These are phyloP conservation scores for honey bee (Apis mellifera) DNA, from an alignment of 1,140 invertebrate genomes.

Conservation along the genomic window DNA sequence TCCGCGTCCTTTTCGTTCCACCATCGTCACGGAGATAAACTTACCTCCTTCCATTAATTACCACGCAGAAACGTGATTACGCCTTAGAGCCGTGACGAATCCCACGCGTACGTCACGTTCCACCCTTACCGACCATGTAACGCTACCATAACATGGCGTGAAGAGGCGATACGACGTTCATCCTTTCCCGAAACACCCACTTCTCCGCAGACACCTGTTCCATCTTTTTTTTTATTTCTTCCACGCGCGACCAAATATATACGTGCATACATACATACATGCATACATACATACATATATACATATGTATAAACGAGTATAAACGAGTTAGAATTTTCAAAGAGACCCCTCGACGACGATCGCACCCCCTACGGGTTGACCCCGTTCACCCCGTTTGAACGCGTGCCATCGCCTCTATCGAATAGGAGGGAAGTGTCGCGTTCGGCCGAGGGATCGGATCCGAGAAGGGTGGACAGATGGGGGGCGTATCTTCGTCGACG, in stretches of 20 bases:
- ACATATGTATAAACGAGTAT: too few species aligned
- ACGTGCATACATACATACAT: too few species aligned
- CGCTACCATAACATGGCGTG: conserved; percentile 61
- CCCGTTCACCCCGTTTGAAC: conserved; percentile 44
- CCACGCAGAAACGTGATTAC: conserved; percentile 58
- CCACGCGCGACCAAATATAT: too few species aligned
- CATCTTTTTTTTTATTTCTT: conserved; percentile 3
- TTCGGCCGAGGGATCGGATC: conserved; percentile 28
- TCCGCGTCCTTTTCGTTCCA: conserved; percentile 47
- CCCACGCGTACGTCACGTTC: background rate
- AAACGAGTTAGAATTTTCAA: conserved; percentile 66
- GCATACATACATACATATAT: too few species aligned
- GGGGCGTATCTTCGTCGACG: conserved; percentile 65
- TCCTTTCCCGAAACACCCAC: conserved; percentile 56
- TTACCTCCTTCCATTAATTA: conserved; percentile 52
- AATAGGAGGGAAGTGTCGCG: conserved; percentile 4
- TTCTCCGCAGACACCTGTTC: conserved; percentile 71
- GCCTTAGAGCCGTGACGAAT: conserved; percentile 24
- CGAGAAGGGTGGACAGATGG: conserved; percentile 69
- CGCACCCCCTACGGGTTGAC: conserved; percentile 42
- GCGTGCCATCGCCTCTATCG: conserved; percentile 35
- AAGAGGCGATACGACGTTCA: conserved; percentile 73
- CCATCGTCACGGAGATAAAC: conserved; percentile 29
- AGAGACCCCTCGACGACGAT: conserved; percentile 34
- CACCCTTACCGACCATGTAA: conserved; percentile 13